Evolutionary conservation across 2,888 invertebrate genomes (phyloP).

Genomic region (Teleiodes luculella): DNA sequence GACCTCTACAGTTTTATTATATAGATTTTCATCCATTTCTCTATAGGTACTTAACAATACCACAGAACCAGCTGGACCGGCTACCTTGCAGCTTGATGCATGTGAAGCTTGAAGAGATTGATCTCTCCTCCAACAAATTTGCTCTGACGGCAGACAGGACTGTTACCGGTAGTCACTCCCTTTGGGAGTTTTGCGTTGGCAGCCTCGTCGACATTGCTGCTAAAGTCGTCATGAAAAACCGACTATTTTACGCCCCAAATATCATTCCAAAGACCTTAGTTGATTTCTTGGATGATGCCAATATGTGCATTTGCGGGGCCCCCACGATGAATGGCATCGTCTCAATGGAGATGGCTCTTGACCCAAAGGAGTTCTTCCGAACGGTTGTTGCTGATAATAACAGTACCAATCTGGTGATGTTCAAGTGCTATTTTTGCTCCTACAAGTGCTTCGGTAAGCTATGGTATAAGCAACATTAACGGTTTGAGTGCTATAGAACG

Average conservation of each 20-base stretch:
- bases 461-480: too few species aligned
- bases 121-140: conserved; percentile 80
- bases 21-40: conserved; percentile 32
- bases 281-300: conserved; percentile 78
- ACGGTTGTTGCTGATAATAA: conserved; percentile 56
- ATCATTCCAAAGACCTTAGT: conserved; percentile 80
- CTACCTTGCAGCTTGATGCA: conserved; percentile 81
- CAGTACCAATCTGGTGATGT: conserved; percentile 57
- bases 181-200: conserved; percentile 63
- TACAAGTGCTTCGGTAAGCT: conserved; percentile 58
- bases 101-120: conserved; percentile 73
- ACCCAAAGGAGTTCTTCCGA: conserved; percentile 58
- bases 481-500: too few species aligned
- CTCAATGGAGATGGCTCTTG: conserved; percentile 50
- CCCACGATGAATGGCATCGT: conserved; percentile 57
- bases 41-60: conserved; percentile 76
- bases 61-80: conserved; percentile 71
- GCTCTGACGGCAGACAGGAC: conserved; percentile 26
- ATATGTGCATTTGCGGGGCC: conserved; percentile 81
- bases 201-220: conserved; percentile 77
- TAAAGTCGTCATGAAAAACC: conserved; percentile 70
- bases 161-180: conserved; percentile 25
- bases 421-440: conserved; percentile 82
- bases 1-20: too few species aligned
- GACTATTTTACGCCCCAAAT: conserved; percentile 75